Base-by-base conservation (phyloP, 1,140 invertebrate genomes). In the Eulimnadia texana region DNA sequence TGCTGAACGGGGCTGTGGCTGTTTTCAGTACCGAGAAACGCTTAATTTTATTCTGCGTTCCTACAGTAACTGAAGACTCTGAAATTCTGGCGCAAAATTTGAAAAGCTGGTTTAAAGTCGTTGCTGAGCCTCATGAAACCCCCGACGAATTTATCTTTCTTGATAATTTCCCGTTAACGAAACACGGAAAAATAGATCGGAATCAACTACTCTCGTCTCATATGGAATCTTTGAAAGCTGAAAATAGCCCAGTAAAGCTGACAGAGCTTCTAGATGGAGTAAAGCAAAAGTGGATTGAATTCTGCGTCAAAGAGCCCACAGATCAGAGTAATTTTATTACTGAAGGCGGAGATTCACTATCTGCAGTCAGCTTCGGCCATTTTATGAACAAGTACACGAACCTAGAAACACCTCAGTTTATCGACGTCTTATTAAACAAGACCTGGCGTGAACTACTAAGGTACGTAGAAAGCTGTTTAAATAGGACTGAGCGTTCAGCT, bases 131-230 rank as follows among this genome's bases (percentile, higher is more conserved):
- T 67, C 62, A n/a, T 67, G 70, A 54, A 25, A 27, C 51, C 68
- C 80, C 80, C 22, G 79, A 82, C 70, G 72, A 70, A 68, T 70
- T 83, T 50, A 67, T 78, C 23, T 65, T 73, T 63, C 67, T 81
- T 16, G 65, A 76, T 22, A 69, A 70, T 29, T 70, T 83, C 52
- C 82, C 82, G 23, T 70, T 79, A 23, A 81, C 76, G 60, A 64
- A 67, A 63, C 80, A 84, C 77, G 82, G 82, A 66, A 82, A 81
- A 57, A 42, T 57, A 1, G 55, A 57, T 29, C 24, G 55, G 10
- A 57, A 29, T 2, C 22, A 29, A 25, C 20, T 57, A n/a, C n/a
- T n/a, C n/a, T n/a, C n/a, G n/a, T n/a, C n/a, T n/a, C n/a, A n/a
- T n/a, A n/a, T n/a, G n/a, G n/a, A n/a, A n/a, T n/a, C n/a, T n/a